These are phyloP conservation scores for Hipparchia semele DNA, from an alignment of 2,888 invertebrate genomes.

Conservation along the genomic window DNA sequence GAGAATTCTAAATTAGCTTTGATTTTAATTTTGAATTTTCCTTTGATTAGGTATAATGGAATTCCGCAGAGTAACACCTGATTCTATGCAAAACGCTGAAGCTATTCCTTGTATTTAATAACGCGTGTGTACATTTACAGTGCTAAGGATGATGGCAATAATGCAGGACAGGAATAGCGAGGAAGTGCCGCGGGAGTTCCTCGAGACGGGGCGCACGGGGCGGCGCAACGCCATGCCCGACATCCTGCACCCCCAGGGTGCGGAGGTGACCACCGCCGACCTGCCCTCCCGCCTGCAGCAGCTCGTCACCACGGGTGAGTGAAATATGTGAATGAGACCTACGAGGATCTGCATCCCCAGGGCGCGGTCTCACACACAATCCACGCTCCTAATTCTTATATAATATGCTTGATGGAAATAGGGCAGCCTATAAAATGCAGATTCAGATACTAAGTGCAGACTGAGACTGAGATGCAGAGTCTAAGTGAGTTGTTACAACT, in stretches of 20 bases:
- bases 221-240: conserved; percentile 94
- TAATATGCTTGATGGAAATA: too few relatives aligned
- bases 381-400: too few relatives aligned
- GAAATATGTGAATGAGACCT: not conserved
- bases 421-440: too few relatives aligned
- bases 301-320: conserved; percentile 85
- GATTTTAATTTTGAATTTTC: too few relatives aligned
- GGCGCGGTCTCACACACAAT: too few relatives aligned
- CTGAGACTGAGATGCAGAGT: too few relatives aligned
- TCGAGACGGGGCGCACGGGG: conserved; percentile 93
- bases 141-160: conserved; percentile 84
- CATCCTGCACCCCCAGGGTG: conserved; percentile 89
- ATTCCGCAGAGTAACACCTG: too few relatives aligned
- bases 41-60: too few relatives aligned
- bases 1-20: too few relatives aligned
- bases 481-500: too few relatives aligned
- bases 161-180: conserved; percentile 83
- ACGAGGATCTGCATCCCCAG: not conserved
- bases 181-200: conserved; percentile 88
- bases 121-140: conserved; percentile 55
- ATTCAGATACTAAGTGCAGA: too few relatives aligned
- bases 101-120: not conserved
- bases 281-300: conserved; percentile 89
- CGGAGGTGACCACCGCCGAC: conserved; percentile 88
- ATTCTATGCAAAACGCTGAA: too few relatives aligned